Conservation (phyloP, 2,888 invertebrate genomes). For the Leptogaster cylindrica region DNA sequence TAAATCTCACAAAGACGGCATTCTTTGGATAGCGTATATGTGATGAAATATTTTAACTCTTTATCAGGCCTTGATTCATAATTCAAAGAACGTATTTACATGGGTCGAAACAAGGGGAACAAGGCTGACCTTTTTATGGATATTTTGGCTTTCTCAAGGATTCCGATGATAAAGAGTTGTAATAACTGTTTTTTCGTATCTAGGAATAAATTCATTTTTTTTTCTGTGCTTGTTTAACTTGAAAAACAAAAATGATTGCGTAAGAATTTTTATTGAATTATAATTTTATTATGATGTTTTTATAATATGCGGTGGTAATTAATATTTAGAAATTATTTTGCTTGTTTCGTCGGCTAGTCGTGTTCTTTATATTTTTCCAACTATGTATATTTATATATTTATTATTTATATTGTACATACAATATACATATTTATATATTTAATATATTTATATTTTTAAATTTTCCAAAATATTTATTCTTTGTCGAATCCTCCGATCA, state of each 20-base stretch:
- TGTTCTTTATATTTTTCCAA: too few relatives aligned
- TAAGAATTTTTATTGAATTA: not conserved
- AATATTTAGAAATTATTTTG: too few relatives aligned
- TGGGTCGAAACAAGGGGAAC: slow-evolving; percentile 6
- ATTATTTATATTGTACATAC: too few relatives aligned
- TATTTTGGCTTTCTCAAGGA: slow-evolving; percentile 18
- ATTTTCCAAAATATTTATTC: too few relatives aligned
- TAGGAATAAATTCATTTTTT: slow-evolving; percentile 22
- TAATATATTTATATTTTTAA: too few relatives aligned
- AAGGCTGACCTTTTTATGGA: slow-evolving; percentile 32
- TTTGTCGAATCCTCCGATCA: too few relatives aligned
- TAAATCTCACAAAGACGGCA: slow-evolving; percentile 25
- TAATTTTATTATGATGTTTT: not conserved
- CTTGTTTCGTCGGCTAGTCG: too few relatives aligned
- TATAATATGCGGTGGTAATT: too few relatives aligned
- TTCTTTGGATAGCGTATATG: not conserved
- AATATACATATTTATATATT: too few relatives aligned
- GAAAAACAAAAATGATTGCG: too few relatives aligned
- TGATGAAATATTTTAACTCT: slow-evolving; percentile 31
- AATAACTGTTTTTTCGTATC: slow-evolving; percentile 24
- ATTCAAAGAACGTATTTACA: slow-evolving; percentile 26
- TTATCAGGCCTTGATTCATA: slow-evolving; percentile 33
- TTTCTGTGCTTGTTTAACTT: too few relatives aligned
- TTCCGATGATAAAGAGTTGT: slow-evolving; percentile 21
- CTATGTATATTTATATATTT: too few relatives aligned